Percentiles rank a stretch among this genome's conserved stretches.
phyloP scores from a whole-genome alignment of 2,113 vertebrate genomes.

The Megaleporinus macrocephalus region DNA sequence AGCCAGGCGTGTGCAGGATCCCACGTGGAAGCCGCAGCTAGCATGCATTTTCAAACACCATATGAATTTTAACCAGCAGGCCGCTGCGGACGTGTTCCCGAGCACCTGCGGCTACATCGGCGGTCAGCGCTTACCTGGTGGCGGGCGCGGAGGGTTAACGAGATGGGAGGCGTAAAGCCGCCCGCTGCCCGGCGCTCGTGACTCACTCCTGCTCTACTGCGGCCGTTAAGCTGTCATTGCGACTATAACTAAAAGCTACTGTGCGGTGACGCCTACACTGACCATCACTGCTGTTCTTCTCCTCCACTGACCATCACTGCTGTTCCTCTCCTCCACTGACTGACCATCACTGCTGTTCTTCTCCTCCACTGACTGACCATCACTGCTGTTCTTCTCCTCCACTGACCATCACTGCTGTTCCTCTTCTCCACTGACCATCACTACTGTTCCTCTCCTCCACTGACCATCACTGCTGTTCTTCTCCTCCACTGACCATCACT shows the following conservation, averaged over 20 bases:
- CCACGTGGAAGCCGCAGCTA: neutral
- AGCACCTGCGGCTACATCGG: neutral
- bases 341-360: too few species aligned
- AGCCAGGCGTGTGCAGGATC: too few species aligned
- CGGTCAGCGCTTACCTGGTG: neutral
- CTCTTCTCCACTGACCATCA: too few species aligned
- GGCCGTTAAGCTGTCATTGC: neutral
- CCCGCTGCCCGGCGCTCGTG: neutral
- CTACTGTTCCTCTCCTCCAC: too few species aligned
- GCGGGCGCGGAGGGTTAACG: constrained; percentile 18
- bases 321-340: neutral
- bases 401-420: too few species aligned
- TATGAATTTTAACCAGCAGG: neutral
- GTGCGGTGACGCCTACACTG: neutral
- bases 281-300: too few species aligned
- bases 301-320: too few species aligned
- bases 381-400: too few species aligned
- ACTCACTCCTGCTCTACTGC: constrained; percentile 15
- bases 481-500: too few species aligned
- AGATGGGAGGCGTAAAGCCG: neutral
- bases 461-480: too few species aligned
- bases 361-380: too few species aligned
- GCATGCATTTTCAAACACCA: constrained; percentile 1
- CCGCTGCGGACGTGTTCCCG: constrained; percentile 13
- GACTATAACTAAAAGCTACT: neutral